phyloP scores from a whole-genome alignment of 2,797 vertebrate genomes.

The Botia kubotai region DNA sequence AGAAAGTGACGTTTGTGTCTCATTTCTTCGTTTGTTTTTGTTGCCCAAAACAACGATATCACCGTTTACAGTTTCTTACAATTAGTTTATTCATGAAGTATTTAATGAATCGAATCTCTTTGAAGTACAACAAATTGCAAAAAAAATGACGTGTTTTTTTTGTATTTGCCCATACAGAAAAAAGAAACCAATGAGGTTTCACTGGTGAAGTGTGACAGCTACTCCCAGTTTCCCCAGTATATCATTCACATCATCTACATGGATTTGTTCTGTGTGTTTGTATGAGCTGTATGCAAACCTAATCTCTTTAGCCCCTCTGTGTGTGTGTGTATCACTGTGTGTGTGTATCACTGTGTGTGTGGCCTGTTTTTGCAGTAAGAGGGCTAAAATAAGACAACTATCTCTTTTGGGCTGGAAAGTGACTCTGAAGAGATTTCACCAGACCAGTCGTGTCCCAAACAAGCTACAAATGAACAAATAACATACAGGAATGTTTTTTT shows the following conservation, averaged over 20 bases:
- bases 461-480: slow-evolving; percentile 48
- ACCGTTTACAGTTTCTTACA: too few species aligned
- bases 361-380: neutral
- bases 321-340: neutral
- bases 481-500: slow-evolving; percentile 23
- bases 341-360: neutral
- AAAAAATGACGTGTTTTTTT: too few species aligned
- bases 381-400: slow-evolving; percentile 32
- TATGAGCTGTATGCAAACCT: neutral
- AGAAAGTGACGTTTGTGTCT: too few species aligned
- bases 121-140: too few species aligned
- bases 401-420: slow-evolving; percentile 49
- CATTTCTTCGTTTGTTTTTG: too few species aligned
- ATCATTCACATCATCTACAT: neutral
- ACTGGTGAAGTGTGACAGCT: too few species aligned
- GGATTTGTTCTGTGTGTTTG: neutral
- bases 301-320: neutral
- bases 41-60: too few species aligned
- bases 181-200: too few species aligned
- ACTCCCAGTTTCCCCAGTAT: too few species aligned
- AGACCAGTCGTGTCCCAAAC: slow-evolving; percentile 42
- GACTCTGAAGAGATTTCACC: slow-evolving; percentile 52
- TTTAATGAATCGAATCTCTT: too few species aligned
- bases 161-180: too few species aligned
- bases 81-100: too few species aligned